Percentiles rank a stretch among this genome's conserved stretches.
phyloP scores from a whole-genome alignment of 2,113 vertebrate species.

The Notiomystis cincta region DNA sequence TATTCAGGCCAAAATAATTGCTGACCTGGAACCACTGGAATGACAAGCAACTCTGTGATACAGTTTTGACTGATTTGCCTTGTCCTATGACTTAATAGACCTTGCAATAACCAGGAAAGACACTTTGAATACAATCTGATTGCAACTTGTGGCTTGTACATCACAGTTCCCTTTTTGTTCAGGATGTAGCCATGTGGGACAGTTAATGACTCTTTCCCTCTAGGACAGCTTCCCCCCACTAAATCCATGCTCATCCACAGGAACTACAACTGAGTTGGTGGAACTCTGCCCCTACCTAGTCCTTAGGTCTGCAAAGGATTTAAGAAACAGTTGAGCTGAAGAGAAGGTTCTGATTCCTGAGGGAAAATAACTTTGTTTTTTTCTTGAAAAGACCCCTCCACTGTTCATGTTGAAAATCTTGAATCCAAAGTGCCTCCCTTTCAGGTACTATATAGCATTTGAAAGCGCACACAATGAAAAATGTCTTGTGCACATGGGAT shows the following conservation, averaged over 20 bases:
- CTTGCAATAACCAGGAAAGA: not conserved
- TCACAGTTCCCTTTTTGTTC: not conserved
- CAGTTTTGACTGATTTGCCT: not conserved
- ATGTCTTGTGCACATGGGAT: not conserved
- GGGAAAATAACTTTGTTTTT: not conserved
- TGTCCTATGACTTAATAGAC: not conserved
- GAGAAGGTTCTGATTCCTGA: not conserved
- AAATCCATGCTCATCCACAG: not conserved
- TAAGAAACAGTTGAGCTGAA: not conserved
- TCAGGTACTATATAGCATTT: not conserved
- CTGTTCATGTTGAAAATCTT: not conserved
- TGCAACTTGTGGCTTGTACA: not conserved
- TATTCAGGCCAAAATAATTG: not conserved
- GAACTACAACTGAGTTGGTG: accelerated
- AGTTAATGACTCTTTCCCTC: not conserved
- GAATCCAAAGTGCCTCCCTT: not conserved
- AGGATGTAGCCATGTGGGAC: not conserved
- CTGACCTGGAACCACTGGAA: not conserved
- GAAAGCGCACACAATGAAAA: not conserved
- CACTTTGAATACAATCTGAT: not conserved
- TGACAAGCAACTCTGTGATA: not conserved
- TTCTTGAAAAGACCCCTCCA: not conserved
- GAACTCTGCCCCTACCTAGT: not conserved
- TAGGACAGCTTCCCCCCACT: not conserved
- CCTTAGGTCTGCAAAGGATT: not conserved